Evolutionary conservation across 2,797 vertebrate species (phyloP), one percentile per base, ranked within the genome.

Genomic region (Enteromius thamalakanensis): DNA sequence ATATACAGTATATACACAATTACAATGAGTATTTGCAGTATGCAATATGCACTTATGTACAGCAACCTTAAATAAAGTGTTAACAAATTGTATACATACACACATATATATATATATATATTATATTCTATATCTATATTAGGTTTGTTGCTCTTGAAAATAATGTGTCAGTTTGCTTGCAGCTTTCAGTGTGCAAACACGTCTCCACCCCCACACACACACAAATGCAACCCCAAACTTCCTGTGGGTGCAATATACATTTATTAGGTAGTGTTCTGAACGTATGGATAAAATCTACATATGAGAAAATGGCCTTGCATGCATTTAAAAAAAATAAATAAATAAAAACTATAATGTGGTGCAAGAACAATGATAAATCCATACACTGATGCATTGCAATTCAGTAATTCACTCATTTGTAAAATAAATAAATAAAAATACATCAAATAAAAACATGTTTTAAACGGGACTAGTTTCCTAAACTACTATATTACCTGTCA

Each of bases 191-290:
- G 74, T 53, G 11, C 51, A 71, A 60, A 58, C 60, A 60, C 12
- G 15, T 47, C 29, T 26, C 11, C 76, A 55, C 76, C 15, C 26
- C 37, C 68, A 47, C 62, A 58, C 10, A 11, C 10, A 11, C 32
- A 85, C 26, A 23, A n/a, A 71, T 3, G 3, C 62, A 64, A 60
- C 23, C 40, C 17, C 26, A 26, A 71, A 62, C 79, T 72, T 81
- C 79, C 79, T 32, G 26, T 78, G 23, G 12, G 29, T 34, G 29
- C 42, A 72, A 74, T 7, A 81, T 3, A 6, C 6, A 12, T n/a
- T 42, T 17, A 58, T 37, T 45, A 62, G 15, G 19, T 19, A 60
- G 67, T 15, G 2, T 34, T 34, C 40, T 49, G 69, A 58, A 51
- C 10, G 1, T 37, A 68, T 72, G 42, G 62, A 68, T 17, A 0